Base-by-base conservation (phyloP, 2,888 invertebrate species). In the Brachylomia viminalis region DNA sequence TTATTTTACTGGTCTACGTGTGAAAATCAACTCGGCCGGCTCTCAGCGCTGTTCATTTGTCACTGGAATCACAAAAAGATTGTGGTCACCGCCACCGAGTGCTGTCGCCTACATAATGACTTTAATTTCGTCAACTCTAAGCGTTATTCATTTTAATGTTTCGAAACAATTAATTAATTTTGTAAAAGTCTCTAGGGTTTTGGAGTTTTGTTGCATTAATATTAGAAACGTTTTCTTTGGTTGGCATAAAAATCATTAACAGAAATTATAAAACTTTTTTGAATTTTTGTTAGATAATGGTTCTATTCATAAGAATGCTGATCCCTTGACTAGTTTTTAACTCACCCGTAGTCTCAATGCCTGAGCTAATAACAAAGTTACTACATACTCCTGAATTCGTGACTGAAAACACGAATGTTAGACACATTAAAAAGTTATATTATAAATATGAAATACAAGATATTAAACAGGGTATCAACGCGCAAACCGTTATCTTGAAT, bases 31-130 rank as follows among this genome's bases (percentile, higher is more conserved):
- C 91, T 91, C 89, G 59, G 73, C 58, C 82, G 82, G 89, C 88
- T 88, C 90, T 87, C 86, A 79, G 58, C 61, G 91, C 89, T 94
- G 94, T 95, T 95, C 94, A 95, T 95, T 95, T 95, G 94, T 95
- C 94, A 95, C 90, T 91, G 93, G 89, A 93, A 93, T 94, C 94
- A 94, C 95, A 95, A 95, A 95, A 95, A 94, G 95, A 94, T 91
- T 92, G 93, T 88, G 93, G 93, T 92, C 90, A 85, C 79, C 83
- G 85, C 85, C 82, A 82, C 84, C 76, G 85, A 85, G 87, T 84
- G 84, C 89, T 85, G 90, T 88, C 86, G 90, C 87, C 87, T 88
- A 90, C 84, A 85, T 93, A 92, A 94, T 92, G 93, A 95, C 92
- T 94, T 94, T 93, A 94, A 95, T 94, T 93, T 92, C 89, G 89